Evolutionary conservation across 30 jellyfish, hydroid and myxozoan genomes (phyloP), one percentile per base, ranked within the genome.

Genomic region (Turritopsis rubra): DNA sequence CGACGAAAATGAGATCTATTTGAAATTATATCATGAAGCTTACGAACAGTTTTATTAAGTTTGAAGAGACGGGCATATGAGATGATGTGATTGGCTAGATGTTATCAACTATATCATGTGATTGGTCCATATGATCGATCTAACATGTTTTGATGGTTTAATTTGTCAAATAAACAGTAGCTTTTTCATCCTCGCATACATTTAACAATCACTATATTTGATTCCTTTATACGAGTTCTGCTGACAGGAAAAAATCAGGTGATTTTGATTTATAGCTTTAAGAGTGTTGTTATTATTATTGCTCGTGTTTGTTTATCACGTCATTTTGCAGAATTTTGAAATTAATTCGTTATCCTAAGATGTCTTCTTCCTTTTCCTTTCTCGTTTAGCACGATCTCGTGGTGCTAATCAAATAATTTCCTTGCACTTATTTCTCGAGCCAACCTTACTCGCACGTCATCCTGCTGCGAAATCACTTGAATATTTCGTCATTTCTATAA

Each of bases 1-100:
- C 20, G 96, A 85, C 23, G 99, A 95, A 73, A 97, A 87, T 54
- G 97, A 89, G 28, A 71, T 75, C 13, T 95, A 95, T 60, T 89
- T 86, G 52, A 91, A 95, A 24, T 30, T 89, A 23, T 92, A 88
- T 29, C 85, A 92, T 83, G 96, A 88, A 53, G 88, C 92, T 73
- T 77, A 82, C 71, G 96, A 92, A 60, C 96, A 92, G 79, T 88
- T 83, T 80, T 88, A 79, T 27, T 91, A 29, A 54, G 30, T 68
- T 68, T 41, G 9, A 13, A 41, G 13, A 41, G 60, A 41, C n/a
- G n/a, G n/a, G n/a, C n/a, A n/a, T n/a, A n/a, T 41, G 60, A 5
- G 5, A 3, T 41, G 9, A 41, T 13, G 13, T 41, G 60, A 41
- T 41, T 41, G 60, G 60, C 60, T 41, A 41, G n/a, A n/a, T n/a